Conservation (phyloP, 2,888 invertebrate species). For the Nycteola revayana region DNA sequence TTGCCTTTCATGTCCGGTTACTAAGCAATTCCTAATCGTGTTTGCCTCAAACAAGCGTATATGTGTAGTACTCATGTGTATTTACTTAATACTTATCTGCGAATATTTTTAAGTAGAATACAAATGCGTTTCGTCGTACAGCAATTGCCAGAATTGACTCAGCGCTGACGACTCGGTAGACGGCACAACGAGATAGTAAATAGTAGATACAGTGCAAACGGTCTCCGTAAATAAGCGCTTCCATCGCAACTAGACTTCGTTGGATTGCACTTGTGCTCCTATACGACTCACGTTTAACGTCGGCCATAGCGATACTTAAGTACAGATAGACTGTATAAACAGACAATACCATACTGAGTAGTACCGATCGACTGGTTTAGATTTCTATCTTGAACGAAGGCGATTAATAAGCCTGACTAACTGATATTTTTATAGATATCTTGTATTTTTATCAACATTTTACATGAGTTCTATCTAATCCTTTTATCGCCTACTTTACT, state of each 20-base stretch:
- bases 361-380: too few species aligned
- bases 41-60: too few species aligned
- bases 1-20: too few species aligned
- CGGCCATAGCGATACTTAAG: constrained; percentile 1
- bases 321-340: constrained; percentile 27
- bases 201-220: constrained; percentile 58
- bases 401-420: too few species aligned
- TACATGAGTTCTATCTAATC: constrained; percentile 48
- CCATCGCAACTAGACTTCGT: constrained; percentile 34
- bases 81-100: too few species aligned
- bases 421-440: constrained; percentile 17
- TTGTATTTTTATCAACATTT: constrained; percentile 35
- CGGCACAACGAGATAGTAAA: constrained; percentile 55
- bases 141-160: constrained; percentile 40
- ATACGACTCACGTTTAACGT: constrained; percentile 20
- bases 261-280: constrained; percentile 12
- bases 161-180: constrained; percentile 35
- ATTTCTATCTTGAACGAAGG: too few species aligned
- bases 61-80: too few species aligned
- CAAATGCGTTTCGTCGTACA: constrained; percentile 4
- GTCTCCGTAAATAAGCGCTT: constrained; percentile 60
- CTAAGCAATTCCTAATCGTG: too few species aligned
- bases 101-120: too few species aligned
- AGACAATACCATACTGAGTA: too few species aligned
- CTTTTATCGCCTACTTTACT: constrained; percentile 53